Evolutionary conservation across 2,797 vertebrate species (phyloP).

Genomic region (Cryptoblepharus egeriae): DNA sequence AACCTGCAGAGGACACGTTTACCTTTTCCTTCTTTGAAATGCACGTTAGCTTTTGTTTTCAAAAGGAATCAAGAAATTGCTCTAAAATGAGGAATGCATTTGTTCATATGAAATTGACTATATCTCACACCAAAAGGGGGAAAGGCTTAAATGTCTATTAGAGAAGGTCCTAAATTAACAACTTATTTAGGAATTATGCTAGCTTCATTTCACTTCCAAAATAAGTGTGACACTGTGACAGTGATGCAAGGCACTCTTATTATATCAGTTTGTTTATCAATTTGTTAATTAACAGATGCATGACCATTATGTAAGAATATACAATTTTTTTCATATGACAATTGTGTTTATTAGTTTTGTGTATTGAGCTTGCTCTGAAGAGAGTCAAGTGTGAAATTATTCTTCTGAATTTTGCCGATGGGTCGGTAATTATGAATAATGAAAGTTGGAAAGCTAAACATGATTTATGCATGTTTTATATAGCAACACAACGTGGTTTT

Average conservation of each 20-base stretch:
- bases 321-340: not conserved
- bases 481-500: not conserved
- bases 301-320: constrained; percentile 1
- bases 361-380: not conserved
- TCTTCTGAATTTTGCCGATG: constrained; percentile 20
- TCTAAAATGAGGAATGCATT: not conserved
- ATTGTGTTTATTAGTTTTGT: constrained; percentile 12
- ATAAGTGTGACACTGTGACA: not conserved
- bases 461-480: constrained; percentile 4
- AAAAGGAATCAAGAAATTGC: not conserved
- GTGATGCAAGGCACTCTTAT: not conserved
- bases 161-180: not conserved
- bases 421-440: constrained; percentile 26
- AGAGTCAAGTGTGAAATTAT: constrained; percentile 7
- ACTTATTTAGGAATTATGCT: not conserved
- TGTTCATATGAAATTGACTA: not conserved
- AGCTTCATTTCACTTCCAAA: not conserved
- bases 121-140: not conserved
- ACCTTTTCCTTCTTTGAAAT: too few relatives aligned
- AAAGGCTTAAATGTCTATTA: not conserved
- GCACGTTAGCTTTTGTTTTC: not conserved
- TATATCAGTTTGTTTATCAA: not conserved
- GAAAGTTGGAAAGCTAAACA: not conserved
- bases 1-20: too few relatives aligned
- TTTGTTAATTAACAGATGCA: constrained; percentile 1